Conservation (phyloP, 2,113 vertebrate genomes). For the Alectura lathami region DNA sequence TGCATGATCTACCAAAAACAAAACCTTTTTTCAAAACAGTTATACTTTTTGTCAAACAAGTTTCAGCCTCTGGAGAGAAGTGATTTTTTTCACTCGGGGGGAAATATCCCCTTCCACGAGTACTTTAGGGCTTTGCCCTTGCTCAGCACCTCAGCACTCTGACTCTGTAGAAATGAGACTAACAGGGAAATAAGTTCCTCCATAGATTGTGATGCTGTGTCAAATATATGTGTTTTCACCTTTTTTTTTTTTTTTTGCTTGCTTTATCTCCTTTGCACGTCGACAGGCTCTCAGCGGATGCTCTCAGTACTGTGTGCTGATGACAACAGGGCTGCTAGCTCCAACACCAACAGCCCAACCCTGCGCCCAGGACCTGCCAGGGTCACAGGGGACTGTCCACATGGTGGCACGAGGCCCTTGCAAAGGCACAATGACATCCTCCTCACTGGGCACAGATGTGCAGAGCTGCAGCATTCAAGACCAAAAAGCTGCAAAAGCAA, state of each 20-base stretch:
- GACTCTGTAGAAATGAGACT: neutral
- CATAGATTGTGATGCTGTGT: neutral
- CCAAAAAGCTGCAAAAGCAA: neutral
- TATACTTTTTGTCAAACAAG: neutral
- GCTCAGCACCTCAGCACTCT: neutral
- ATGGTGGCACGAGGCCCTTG: rapidly evolving
- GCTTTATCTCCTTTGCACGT: neutral
- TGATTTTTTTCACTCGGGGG: neutral
- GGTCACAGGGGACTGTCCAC: neutral
- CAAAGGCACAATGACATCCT: neutral
- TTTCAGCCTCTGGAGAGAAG: neutral
- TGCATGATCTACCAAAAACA: neutral
- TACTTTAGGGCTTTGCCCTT: neutral
- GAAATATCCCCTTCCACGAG: neutral
- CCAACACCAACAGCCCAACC: neutral
- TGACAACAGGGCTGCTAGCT: neutral
- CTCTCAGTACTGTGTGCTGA: neutral
- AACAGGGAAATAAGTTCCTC: neutral
- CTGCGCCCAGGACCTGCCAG: neutral
- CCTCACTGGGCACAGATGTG: neutral
- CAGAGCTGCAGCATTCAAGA: neutral
- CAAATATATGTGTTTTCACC: neutral
- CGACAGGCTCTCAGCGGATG: neutral
- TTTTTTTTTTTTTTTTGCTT: neutral
- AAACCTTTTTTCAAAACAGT: neutral